Evolutionary conservation across 1,140 invertebrate genomes (phyloP).

Genomic region (Pseudobourletiella spinata): DNA sequence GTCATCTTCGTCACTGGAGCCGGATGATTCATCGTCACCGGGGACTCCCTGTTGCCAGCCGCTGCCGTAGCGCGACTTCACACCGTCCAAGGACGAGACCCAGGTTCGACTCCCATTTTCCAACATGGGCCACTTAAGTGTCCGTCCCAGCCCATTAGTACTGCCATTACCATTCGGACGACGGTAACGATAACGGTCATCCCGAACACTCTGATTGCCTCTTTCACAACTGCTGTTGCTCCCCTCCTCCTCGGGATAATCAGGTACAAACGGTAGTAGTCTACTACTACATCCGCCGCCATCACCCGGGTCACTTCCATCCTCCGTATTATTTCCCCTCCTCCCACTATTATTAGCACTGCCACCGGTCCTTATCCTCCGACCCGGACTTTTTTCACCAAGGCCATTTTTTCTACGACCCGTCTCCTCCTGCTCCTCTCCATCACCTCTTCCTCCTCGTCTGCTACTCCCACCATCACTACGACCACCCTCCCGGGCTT

Average conservation of each 20-base stretch:
- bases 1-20: constrained; percentile 43
- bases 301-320: too few relatives aligned
- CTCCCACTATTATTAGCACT: neutral
- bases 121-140: constrained; percentile 21
- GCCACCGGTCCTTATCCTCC: too few relatives aligned
- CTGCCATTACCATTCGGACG: neutral
- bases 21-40: constrained; percentile 41
- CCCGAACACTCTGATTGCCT: neutral
- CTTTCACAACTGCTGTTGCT: neutral
- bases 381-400: neutral
- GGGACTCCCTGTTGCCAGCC: too few relatives aligned
- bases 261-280: neutral
- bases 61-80: neutral
- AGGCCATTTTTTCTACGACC: neutral
- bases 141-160: neutral
- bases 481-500: neutral
- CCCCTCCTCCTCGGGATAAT: neutral
- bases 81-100: constrained; percentile 19
- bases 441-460: neutral
- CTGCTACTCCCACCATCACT: neutral
- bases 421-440: neutral
- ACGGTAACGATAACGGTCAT: constrained; percentile 4
- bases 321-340: too few relatives aligned
- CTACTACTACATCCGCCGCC: too few relatives aligned
- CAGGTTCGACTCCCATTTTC: constrained; percentile 27